phyloP scores from a whole-genome alignment of 2,113 vertebrate species.

The Thalassarche chlororhynchos region DNA sequence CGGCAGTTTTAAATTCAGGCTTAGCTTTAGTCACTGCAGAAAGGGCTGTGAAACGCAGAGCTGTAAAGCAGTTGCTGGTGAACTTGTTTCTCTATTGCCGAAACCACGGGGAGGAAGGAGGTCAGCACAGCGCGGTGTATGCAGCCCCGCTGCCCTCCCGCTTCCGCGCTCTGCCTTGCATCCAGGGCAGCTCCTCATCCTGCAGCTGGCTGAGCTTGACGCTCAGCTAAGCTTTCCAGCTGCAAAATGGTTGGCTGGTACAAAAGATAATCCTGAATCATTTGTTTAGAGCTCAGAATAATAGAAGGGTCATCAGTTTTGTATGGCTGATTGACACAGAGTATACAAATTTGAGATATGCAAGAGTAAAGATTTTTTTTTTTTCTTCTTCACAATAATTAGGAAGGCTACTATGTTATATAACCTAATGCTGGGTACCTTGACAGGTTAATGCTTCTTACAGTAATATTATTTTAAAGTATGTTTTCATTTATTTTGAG shows the following conservation, averaged over 20 bases:
- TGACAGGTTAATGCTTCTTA: not conserved
- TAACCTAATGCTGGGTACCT: not conserved
- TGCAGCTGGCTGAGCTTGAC: not conserved
- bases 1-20: not conserved
- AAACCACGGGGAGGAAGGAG: not conserved
- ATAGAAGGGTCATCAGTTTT: not conserved
- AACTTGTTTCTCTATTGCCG: not conserved
- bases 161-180: accelerated
- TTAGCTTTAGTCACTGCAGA: not conserved
- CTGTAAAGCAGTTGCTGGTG: not conserved
- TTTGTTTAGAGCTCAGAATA: not conserved
- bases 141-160: not conserved
- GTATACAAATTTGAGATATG: not conserved
- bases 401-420: not conserved
- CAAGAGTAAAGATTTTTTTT: not conserved
- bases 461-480: not conserved
- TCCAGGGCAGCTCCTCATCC: not conserved
- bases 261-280: not conserved
- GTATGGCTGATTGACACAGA: not conserved
- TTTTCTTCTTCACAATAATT: not conserved
- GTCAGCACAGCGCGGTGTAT: accelerated
- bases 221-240: not conserved
- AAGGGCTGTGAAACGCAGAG: not conserved
- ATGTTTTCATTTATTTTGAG: not conserved
- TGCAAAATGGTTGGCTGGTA: not conserved